Evolutionary conservation across 2,113 vertebrate genomes (phyloP), one percentile per base, ranked within the genome.

Genomic region (Numida meleagris): DNA sequence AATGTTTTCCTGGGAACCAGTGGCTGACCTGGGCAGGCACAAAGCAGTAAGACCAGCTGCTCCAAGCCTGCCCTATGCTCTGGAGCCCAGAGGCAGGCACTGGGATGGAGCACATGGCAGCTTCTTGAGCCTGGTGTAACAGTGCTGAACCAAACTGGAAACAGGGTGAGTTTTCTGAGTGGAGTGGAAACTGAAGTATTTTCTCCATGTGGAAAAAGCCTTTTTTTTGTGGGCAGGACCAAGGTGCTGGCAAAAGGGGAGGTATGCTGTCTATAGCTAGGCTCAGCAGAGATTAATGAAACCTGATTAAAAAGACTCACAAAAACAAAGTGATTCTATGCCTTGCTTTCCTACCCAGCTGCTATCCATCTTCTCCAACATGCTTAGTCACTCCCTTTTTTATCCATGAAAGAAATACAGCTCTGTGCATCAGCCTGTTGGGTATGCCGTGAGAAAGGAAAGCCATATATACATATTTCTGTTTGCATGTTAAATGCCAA

Each of bases 401-500:
- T 67, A 55, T 1, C 1, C 5, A 50, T 31, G 23, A 70, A 83
- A 82, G 55, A 71, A 82, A 46, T 43, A 27, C 27, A 34, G 10
- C 55, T 77, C 38, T 68, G 1, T 46, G 43, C 55, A 6, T 40
- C 63, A 42, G 55, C 42, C 50, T 91, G 71, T 59, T 87, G 89
- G 76, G 57, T 83, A 31, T 46, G 72, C 38, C 42, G 31, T 34
- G 17, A 50, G 33, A 77, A 96, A 80, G 57, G 6, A 91, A 90
- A 83, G 31, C 31, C 46, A 43, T 46, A 63, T 86, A 94, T 40
- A 25, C 16, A 18, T 55, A 51, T 46, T 75, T 59, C 48, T 86
- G 20, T 68, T 91, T 89, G 40, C 76, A 42, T 63, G 71, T 71
- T 67, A 93, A 88, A 91, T 91, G 79, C 50, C 85, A 89, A 82